Conservation (phyloP, 2,888 invertebrate species). For the Cremastinae sp. region DNA sequence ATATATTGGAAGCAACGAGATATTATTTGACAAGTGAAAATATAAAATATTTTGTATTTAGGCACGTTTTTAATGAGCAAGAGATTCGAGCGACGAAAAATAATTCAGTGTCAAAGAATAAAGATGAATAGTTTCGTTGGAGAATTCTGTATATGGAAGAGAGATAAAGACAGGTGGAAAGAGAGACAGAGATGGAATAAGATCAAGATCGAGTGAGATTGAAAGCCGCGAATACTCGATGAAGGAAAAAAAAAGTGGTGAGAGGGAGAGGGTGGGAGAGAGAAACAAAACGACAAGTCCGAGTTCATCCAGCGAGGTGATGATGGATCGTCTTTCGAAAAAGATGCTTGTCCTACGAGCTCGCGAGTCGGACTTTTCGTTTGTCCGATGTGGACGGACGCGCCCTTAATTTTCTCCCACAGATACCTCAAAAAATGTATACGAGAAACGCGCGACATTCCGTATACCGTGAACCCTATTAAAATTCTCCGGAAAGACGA, state of each 20-base stretch:
- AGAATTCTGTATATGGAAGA: background rate
- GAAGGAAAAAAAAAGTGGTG: no score
- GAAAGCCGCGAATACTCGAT: slow-evolving; percentile 39
- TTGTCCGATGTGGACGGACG: slow-evolving; percentile 28
- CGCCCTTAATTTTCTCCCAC: slow-evolving; percentile 30
- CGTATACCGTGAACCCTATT: slow-evolving; percentile 39
- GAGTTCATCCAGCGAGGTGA: slow-evolving; percentile 42
- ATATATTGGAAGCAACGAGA: no score
- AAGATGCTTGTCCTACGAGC: slow-evolving; percentile 49
- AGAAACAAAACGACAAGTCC: slow-evolving; percentile 26
- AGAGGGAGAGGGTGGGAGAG: no score
- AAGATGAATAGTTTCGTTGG: slow-evolving; percentile 41
- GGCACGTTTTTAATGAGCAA: no score
- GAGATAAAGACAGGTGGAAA: slow-evolving; percentile 2
- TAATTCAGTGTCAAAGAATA: slow-evolving; percentile 38
- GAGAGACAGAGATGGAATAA: background rate
- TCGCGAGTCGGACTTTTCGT: slow-evolving; percentile 24
- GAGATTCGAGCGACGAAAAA: no score
- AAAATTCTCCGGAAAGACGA: slow-evolving; percentile 23
- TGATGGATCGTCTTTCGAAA: slow-evolving; percentile 58
- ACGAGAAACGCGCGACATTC: slow-evolving; percentile 20
- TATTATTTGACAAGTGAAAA: no score
- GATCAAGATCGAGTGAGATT: slow-evolving; percentile 30
- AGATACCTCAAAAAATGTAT: slow-evolving; percentile 22
- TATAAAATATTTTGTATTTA: no score